phyloP scores from a whole-genome alignment of 2,797 vertebrate species.

The Heterohyrax brucei region DNA sequence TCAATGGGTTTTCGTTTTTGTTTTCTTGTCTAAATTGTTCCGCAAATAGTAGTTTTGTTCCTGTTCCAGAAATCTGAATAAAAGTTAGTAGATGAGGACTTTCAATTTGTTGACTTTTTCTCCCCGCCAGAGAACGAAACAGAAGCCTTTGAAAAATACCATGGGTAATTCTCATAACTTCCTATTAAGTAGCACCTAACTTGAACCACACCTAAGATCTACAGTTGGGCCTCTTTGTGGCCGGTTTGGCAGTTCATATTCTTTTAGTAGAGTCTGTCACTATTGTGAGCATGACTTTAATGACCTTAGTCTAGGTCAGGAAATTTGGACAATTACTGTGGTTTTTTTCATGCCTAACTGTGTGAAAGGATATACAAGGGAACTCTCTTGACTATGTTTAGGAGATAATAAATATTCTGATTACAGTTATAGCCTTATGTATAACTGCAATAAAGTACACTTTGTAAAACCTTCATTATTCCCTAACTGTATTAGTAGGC shows the following conservation, averaged over 20 bases:
- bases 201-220: slow-evolving; percentile 19
- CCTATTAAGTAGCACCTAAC: neutral
- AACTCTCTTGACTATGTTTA: slow-evolving; percentile 22
- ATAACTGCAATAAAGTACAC: slow-evolving; percentile 33
- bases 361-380: slow-evolving; percentile 37
- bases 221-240: neutral
- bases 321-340: slow-evolving; percentile 20
- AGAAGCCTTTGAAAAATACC: slow-evolving; percentile 49
- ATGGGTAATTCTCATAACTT: neutral
- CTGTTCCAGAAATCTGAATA: slow-evolving; percentile 37
- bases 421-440: neutral
- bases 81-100: neutral
- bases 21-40: slow-evolving; percentile 11
- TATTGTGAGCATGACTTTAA: slow-evolving; percentile 32
- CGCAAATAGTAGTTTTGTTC: slow-evolving; percentile 39
- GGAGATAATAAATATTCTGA: slow-evolving; percentile 56
- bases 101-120: slow-evolving; percentile 50
- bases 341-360: slow-evolving; percentile 24
- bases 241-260: slow-evolving; percentile 55
- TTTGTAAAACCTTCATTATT: slow-evolving; percentile 31
- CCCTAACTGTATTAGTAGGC: slow-evolving; percentile 62
- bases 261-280: slow-evolving; percentile 34
- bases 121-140: neutral
- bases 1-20: too few species aligned
- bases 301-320: slow-evolving; percentile 44